These are phyloP conservation scores for Colostygia pectinataria DNA, from an alignment of 2,888 invertebrate genomes.

Conservation along the genomic window DNA sequence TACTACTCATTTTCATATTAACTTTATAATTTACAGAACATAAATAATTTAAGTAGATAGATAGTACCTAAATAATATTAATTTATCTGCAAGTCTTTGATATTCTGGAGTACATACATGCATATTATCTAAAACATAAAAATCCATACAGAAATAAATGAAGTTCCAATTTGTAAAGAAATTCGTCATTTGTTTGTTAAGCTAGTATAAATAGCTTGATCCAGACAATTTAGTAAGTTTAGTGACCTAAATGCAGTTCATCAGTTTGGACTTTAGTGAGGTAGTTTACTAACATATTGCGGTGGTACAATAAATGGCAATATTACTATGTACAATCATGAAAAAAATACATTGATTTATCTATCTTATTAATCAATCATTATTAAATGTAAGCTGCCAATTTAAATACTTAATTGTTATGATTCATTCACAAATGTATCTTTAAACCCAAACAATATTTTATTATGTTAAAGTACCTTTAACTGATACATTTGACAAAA, in stretches of 20 bases:
- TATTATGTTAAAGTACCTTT: no score
- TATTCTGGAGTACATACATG: not conserved
- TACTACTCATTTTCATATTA: no score
- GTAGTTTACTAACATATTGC: constrained; percentile 16
- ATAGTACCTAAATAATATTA: not conserved
- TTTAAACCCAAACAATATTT: no score
- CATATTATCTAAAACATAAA: not conserved
- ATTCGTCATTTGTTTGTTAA: not conserved
- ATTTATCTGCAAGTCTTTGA: constrained; percentile 6
- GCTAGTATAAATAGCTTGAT: not conserved
- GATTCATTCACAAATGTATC: no score
- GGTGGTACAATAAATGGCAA: constrained; percentile 4
- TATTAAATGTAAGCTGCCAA: no score
- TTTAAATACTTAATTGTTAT: no score
- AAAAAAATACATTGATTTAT: no score
- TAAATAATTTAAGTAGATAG: not conserved
- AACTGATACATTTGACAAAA: constrained; percentile 17
- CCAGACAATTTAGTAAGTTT: not conserved
- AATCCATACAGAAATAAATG: not conserved
- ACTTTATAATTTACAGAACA: no score
- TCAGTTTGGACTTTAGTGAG: constrained; percentile 12
- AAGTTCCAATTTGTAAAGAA: no score
- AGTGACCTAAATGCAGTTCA: not conserved
- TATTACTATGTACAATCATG: no score
- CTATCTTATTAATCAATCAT: no score